Evolutionary conservation across 2,797 vertebrate genomes (phyloP).

Genomic region (Halcyon smyrnensis): DNA sequence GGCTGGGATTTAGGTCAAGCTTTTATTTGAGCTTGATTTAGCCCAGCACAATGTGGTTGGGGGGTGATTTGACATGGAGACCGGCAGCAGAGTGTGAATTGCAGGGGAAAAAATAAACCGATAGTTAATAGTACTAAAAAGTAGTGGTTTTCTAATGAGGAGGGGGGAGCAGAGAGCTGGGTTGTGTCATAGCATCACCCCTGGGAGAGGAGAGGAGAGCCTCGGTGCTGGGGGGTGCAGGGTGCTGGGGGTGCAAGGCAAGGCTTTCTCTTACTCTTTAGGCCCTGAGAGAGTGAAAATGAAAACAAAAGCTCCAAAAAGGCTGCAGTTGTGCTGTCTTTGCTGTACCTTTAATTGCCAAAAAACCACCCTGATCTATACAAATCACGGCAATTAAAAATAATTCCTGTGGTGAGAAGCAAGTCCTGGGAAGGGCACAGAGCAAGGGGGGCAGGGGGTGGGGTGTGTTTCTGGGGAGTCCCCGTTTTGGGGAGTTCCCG

Average conservation of each 20-base stretch:
- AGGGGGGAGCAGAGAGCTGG: not conserved
- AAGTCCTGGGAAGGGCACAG: not conserved
- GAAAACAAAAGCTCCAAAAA: not conserved
- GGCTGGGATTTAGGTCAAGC: not conserved
- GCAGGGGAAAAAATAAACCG: not conserved
- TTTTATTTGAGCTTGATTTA: not conserved
- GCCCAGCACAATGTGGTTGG: not conserved
- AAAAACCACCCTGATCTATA: not conserved
- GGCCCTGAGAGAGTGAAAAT: not conserved
- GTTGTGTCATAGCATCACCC: rapidly evolving
- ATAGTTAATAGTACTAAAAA: not conserved
- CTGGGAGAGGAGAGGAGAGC: not conserved
- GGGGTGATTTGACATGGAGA: not conserved
- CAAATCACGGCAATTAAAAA: not conserved
- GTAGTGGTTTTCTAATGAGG: not conserved
- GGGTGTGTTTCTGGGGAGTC: not conserved
- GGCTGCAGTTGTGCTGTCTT: no score
- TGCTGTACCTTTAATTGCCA: not conserved
- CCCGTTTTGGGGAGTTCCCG: rapidly evolving
- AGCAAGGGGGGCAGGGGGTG: not conserved
- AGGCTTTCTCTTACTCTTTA: no score
- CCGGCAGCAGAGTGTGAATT: not conserved
- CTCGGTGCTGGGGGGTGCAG: not conserved
- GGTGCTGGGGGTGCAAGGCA: not conserved
- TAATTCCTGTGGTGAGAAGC: not conserved